Percentiles rank a stretch among this genome's conserved stretches.
These are phyloP conservation scores for Aramus guarauna DNA, from an alignment of 2,113 vertebrate genomes.

Conservation along the genomic window DNA sequence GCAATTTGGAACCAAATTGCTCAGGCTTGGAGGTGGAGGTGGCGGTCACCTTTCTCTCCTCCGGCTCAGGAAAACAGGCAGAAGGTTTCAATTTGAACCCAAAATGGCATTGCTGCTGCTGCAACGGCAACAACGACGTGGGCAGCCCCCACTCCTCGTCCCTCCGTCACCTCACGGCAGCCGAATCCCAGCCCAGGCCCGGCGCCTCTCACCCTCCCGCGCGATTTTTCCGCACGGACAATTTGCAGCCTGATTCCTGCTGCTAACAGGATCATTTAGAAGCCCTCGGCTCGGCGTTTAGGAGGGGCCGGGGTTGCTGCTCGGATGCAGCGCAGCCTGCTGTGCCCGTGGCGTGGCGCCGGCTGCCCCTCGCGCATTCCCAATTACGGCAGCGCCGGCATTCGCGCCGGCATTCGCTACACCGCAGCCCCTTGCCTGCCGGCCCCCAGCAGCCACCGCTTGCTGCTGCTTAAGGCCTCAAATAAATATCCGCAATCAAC, in stretches of 20 bases:
- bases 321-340: neutral
- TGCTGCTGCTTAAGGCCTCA: neutral
- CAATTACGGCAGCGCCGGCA: neutral
- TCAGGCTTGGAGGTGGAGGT: neutral
- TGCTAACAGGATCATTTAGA: neutral
- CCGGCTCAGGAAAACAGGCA: neutral
- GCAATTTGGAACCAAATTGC: accelerated
- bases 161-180: accelerated
- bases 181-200: neutral
- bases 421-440: neutral
- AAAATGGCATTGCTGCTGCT: neutral
- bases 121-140: accelerated
- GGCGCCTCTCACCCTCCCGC: accelerated
- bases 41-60: neutral
- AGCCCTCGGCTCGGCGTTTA: neutral
- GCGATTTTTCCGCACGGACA: accelerated
- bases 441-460: neutral
- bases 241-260: neutral
- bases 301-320: neutral
- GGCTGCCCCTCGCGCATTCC: neutral
- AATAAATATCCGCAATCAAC: conserved; percentile 10
- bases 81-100: neutral
- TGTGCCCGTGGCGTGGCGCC: neutral
- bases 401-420: neutral
- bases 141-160: neutral